These are phyloP conservation scores for Rhagophthalmus giganteus DNA, from an alignment of 2,888 invertebrate genomes.

Conservation along the genomic window DNA sequence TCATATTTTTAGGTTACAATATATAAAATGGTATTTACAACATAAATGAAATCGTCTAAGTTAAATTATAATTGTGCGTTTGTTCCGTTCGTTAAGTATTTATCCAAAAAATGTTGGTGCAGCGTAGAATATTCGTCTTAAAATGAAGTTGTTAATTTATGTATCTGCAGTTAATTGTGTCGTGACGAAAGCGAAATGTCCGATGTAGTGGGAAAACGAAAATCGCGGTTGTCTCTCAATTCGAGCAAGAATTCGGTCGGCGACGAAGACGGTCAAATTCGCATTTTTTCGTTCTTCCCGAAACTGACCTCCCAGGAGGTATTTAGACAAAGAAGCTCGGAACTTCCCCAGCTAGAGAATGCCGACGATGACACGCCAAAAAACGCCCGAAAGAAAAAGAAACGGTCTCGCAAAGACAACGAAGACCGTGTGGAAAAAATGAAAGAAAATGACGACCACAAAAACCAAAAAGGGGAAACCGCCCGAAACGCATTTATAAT, in stretches of 20 bases:
- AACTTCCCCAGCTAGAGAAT: no score
- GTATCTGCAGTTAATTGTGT: no score
- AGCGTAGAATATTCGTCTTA: no score
- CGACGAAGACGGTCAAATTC: conserved; percentile 2
- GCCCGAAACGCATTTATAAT: conserved; percentile 63
- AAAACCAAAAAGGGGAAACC: background rate
- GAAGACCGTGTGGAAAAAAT: background rate
- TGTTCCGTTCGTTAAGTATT: no score
- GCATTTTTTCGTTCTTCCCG: conserved; percentile 15
- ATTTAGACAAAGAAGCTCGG: background rate
- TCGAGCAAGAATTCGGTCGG: background rate
- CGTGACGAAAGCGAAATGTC: background rate
- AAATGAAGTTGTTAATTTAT: no score
- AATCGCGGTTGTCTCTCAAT: conserved; percentile 11
- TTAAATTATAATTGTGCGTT: no score
- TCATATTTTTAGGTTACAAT: no score
- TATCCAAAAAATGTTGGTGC: no score
- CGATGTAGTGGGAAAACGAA: background rate
- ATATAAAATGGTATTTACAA: no score
- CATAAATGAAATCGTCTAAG: no score
- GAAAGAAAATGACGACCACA: background rate
- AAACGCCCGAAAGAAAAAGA: background rate
- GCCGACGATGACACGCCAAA: background rate
- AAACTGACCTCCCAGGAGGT: background rate
- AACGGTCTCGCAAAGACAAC: background rate